These are phyloP conservation scores for Chaetorhynchus papuensis DNA, from an alignment of 2,113 vertebrate species.

Conservation along the genomic window DNA sequence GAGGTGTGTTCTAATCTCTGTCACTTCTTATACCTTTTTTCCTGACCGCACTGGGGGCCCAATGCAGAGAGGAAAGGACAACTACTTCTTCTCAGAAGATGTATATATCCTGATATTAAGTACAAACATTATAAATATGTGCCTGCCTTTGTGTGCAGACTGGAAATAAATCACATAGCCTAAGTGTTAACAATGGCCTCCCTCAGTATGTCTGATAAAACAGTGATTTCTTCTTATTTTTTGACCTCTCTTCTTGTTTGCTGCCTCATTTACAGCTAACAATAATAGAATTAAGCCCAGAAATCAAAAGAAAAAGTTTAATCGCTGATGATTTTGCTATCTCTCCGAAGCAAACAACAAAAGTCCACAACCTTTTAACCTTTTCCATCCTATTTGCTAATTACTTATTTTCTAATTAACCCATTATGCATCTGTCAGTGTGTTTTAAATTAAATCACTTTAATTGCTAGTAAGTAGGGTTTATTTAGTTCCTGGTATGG, in stretches of 20 bases:
- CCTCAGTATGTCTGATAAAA: slow-evolving; percentile 2
- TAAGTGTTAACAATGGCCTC: slow-evolving; percentile 1
- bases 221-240: neutral
- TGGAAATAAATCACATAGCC: neutral
- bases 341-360: slow-evolving; percentile 29
- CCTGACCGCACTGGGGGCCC: neutral
- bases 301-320: slow-evolving; percentile 52
- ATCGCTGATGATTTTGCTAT: neutral
- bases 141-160: neutral
- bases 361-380: slow-evolving; percentile 54
- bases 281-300: slow-evolving; percentile 4
- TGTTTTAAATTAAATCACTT: slow-evolving; percentile 55
- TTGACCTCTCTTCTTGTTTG: neutral
- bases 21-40: neutral
- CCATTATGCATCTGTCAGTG: slow-evolving; percentile 60
- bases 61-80: neutral
- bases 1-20: neutral
- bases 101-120: neutral
- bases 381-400: slow-evolving; percentile 60
- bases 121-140: neutral
- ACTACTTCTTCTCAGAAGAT: neutral
- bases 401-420: slow-evolving; percentile 61
- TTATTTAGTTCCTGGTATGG: slow-evolving; percentile 30
- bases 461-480: slow-evolving; percentile 61
- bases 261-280: slow-evolving; percentile 44